Conservation (phyloP, 2,113 vertebrate species). For the Macquaria australasica region DNA sequence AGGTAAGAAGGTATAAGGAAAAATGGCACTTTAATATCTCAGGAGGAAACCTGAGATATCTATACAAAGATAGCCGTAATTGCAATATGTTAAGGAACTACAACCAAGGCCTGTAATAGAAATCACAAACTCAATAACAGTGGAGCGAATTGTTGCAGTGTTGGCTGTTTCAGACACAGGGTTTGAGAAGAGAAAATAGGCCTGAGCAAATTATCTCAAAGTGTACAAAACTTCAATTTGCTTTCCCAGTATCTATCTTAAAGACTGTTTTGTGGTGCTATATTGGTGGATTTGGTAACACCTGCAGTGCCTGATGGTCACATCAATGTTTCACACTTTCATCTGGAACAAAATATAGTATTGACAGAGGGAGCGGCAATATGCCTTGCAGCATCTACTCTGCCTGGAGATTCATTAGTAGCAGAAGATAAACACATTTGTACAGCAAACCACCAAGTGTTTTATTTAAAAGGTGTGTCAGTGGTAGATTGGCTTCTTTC, state of each 20-base stretch:
- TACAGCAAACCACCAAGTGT: not conserved
- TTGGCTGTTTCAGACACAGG: not conserved
- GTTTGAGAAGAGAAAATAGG: constrained; percentile 10
- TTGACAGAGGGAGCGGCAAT: constrained; percentile 16
- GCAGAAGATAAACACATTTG: constrained; percentile 33
- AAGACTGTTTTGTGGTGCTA: not conserved
- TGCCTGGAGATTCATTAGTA: constrained; percentile 48
- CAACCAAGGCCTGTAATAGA: constrained; percentile 4
- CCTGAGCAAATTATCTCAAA: constrained; percentile 20
- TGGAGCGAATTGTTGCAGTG: constrained; percentile 13
- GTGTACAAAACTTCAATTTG: constrained; percentile 7
- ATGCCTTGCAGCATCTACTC: constrained; percentile 7
- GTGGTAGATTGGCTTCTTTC: not conserved
- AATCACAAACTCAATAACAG: constrained; percentile 22
- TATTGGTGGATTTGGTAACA: constrained; percentile 23
- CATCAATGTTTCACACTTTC: constrained; percentile 22
- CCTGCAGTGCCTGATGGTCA: not conserved
- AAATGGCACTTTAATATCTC: constrained; percentile 6
- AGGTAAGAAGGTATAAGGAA: not conserved
- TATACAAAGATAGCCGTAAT: not conserved
- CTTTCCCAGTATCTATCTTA: constrained; percentile 1
- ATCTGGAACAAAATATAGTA: constrained; percentile 27
- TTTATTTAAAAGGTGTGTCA: constrained; percentile 18
- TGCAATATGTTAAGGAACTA: constrained; percentile 10
- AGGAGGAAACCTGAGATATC: not conserved